Base-by-base conservation (phyloP, 2,888 invertebrate genomes). In the Cryptus armator region DNA sequence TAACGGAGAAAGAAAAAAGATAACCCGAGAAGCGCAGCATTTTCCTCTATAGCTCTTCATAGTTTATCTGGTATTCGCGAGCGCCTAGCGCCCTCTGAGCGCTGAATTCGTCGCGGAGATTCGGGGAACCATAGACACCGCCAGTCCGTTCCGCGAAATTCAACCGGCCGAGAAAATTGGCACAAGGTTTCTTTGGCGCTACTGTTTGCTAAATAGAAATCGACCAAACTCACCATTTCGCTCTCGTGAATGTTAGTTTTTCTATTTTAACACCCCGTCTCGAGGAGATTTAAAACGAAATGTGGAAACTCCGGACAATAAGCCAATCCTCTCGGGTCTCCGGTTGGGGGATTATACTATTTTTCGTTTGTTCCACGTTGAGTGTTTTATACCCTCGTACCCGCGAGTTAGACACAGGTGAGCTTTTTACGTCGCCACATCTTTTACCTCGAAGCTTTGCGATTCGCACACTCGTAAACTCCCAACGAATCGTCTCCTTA, bases 81-180 rank as follows among this genome's bases (percentile, higher is more conserved):
- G 43, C 12, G 51, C 37, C 37, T 37, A 29, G 59, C 48, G 48
- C 46, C 56, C 66, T 51, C 68, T 66, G 19, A 43, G 16, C 14
- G 62, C 43, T 9, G 43, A 9, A n/a, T 2, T 1, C 44, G 44
- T 3, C 56, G 43, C 43, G 59, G 12, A 24, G 32, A 43, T 12
- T 29, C 62, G 62, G 32, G 14, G 32, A 62, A 29, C 6, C 29
- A 75, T 48, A 19, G 51, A 64, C 53, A 53, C 37, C 75, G 53
- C 87, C 85, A 87, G 37, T 37, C 1, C 87, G 88, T 90, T 90
- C 90, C 86, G 79, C 87, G 88, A 90, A 90, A 89, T 89, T 84
- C 84, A 87, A 85, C 82, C 83, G 86, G 88, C 88, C 87, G 86
- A 88, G 90, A 89, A 83, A 93, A 93, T 92, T 92, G 92, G 92